These are phyloP conservation scores for Diachasmimorpha longicaudata DNA, from an alignment of 1,140 invertebrate species.

Conservation along the genomic window DNA sequence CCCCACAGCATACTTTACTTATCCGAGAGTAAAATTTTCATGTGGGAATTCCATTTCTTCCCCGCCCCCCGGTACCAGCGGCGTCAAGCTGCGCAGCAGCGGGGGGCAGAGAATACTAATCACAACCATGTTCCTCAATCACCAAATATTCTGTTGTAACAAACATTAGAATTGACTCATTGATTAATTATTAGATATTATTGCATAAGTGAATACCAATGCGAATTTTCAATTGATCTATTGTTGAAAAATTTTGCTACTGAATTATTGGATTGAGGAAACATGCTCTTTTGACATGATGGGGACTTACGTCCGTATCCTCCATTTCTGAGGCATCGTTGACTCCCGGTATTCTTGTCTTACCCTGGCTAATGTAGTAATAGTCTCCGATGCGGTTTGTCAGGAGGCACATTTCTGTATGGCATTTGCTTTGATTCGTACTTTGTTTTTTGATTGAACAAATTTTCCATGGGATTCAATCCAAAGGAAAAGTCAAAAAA, in stretches of 20 bases:
- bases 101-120: conserved; percentile 45
- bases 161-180: neutral
- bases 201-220: neutral
- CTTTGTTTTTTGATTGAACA: neutral
- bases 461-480: neutral
- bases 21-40: conserved; percentile 19
- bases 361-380: conserved; percentile 88
- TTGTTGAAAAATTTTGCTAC: neutral
- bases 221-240: no score
- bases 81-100: conserved; percentile 53
- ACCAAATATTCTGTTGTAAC: neutral
- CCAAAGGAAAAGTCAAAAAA: neutral
- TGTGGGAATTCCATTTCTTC: conserved; percentile 43
- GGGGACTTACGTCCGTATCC: conserved; percentile 88
- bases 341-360: conserved; percentile 89
- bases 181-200: neutral
- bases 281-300: conserved; percentile 2
- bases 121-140: neutral
- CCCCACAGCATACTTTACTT: neutral
- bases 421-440: conserved; percentile 13
- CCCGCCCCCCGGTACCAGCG: conserved; percentile 59
- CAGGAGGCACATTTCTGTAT: conserved; percentile 82
- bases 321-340: conserved; percentile 93
- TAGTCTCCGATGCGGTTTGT: conserved; percentile 85
- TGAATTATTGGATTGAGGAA: conserved; percentile 7